These are phyloP conservation scores for Folsomia manolachei DNA, from an alignment of 2,888 invertebrate genomes.

Conservation along the genomic window DNA sequence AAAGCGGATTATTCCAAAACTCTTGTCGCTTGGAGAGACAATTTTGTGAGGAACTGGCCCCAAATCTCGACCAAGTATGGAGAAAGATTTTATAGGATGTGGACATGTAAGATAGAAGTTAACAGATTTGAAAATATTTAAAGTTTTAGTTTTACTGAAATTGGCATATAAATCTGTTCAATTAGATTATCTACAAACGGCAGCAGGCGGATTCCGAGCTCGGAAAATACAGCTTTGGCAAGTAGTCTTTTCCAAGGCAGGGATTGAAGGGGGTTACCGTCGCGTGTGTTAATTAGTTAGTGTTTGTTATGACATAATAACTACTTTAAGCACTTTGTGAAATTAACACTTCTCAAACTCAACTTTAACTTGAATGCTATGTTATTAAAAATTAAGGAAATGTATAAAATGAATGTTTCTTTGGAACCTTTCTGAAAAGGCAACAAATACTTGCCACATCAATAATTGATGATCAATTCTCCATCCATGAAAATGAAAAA, in stretches of 20 bases:
- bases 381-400: too few species aligned
- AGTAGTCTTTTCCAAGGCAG: background rate
- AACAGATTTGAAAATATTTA: background rate
- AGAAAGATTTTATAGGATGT: background rate
- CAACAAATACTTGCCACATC: too few species aligned
- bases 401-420: too few species aligned
- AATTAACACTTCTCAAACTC: too few species aligned
- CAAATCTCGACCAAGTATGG: background rate
- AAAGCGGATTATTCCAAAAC: background rate
- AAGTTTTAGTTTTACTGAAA: too few species aligned
- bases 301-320: too few species aligned
- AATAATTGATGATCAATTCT: too few species aligned
- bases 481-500: too few species aligned
- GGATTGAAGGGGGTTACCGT: background rate
- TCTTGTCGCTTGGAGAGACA: background rate
- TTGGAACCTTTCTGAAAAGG: too few species aligned
- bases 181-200: background rate
- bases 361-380: too few species aligned
- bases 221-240: background rate
- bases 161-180: too few species aligned
- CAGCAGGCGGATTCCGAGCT: background rate
- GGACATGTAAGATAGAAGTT: background rate
- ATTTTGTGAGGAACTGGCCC: background rate
- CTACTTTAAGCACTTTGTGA: too few species aligned
- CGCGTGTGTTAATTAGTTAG: background rate